A percentile compares a stretch with the other conserved stretches of the same genome.
Evolutionary conservation across 2,888 invertebrate genomes (phyloP).

Genomic region (Cantharis rufa): DNA sequence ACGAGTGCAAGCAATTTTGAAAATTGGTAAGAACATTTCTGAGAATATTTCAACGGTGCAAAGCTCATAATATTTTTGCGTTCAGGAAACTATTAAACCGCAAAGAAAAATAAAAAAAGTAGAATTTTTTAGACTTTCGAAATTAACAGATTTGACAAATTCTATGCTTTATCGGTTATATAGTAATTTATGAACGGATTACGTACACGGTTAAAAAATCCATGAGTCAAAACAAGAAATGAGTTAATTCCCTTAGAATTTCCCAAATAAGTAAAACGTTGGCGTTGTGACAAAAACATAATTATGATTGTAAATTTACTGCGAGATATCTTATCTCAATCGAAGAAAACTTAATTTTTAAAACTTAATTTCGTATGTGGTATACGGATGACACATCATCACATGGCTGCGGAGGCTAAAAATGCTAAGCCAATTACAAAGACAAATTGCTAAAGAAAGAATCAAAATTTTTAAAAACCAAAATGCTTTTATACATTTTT

Average conservation of each 20-base stretch:
- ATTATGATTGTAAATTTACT: neutral
- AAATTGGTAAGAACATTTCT: neutral
- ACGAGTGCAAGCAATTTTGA: neutral
- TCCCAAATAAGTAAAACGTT: neutral
- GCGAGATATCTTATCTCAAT: neutral
- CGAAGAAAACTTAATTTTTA: neutral
- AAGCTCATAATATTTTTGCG: no score
- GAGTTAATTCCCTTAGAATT: neutral
- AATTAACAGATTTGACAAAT: neutral
- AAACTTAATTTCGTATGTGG: neutral
- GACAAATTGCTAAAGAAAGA: no score
- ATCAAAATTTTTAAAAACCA: no score
- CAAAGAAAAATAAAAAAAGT: neutral
- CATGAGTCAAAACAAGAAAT: neutral
- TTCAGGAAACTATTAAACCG: no score
- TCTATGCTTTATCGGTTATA: neutral
- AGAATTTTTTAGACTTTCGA: neutral
- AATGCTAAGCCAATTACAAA: no score
- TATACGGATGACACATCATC: neutral
- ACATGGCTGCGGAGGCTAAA: neutral
- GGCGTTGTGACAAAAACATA: neutral
- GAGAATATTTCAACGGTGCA: neutral
- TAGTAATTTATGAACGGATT: neutral
- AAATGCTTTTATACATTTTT: no score
- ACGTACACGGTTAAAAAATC: neutral